These are phyloP conservation scores for Melipona quadrifasciata DNA, from an alignment of 1,140 invertebrate genomes.

Conservation along the genomic window DNA sequence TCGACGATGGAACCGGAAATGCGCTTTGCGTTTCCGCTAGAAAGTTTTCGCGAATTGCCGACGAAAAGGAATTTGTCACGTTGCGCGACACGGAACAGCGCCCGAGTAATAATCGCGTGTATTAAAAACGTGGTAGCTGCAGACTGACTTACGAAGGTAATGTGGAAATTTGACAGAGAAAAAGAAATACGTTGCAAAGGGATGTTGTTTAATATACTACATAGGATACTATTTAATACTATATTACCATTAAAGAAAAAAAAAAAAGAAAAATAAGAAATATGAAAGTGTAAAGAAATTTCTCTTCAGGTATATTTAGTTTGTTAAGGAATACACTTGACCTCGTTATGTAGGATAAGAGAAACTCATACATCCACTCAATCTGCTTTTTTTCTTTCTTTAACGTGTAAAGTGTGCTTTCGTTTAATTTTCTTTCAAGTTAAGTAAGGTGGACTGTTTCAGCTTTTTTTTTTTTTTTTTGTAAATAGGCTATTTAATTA, in stretches of 20 bases:
- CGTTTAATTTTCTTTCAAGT: constrained; percentile 1
- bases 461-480: not conserved
- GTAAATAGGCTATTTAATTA: constrained; percentile 31
- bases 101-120: not conserved
- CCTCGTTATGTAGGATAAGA: not conserved
- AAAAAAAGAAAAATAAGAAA: not conserved
- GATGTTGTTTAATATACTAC: not conserved
- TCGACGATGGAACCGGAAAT: not conserved
- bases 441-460: constrained; percentile 5
- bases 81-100: too few relatives aligned
- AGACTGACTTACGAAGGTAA: not conserved
- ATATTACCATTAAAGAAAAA: not conserved
- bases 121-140: not conserved
- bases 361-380: not conserved
- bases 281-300: not conserved
- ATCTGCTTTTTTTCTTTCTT: not conserved
- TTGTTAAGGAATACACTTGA: constrained; percentile 2
- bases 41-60: not conserved
- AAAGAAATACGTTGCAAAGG: not conserved
- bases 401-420: not conserved
- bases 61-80: not conserved
- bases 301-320: not conserved
- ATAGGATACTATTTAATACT: not conserved
- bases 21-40: not conserved
- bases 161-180: not conserved